These are phyloP conservation scores for Scaptomyza tumidula DNA, from an alignment of 2,888 invertebrate species.

Conservation along the genomic window DNA sequence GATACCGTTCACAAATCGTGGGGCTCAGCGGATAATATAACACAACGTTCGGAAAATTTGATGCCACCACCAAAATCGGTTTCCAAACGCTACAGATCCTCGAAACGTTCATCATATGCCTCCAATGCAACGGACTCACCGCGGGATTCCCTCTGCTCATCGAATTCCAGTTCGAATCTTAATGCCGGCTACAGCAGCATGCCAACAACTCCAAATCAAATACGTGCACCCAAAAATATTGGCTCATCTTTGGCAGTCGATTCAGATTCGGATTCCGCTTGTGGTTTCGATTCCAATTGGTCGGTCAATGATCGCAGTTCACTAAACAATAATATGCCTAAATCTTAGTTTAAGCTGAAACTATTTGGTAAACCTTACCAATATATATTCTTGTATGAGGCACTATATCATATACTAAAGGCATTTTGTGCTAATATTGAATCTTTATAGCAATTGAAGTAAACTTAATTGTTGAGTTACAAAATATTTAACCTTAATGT, in stretches of 20 bases:
- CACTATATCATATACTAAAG: background rate
- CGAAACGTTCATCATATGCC: slow-evolving; percentile 85
- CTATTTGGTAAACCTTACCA: background rate
- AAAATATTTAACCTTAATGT: too few relatives aligned
- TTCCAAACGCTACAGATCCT: slow-evolving; percentile 87
- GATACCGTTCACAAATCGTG: slow-evolving; percentile 93
- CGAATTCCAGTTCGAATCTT: slow-evolving; percentile 79
- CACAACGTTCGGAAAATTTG: slow-evolving; percentile 85
- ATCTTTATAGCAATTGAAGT: background rate
- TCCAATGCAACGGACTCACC: slow-evolving; percentile 78
- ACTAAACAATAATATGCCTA: slow-evolving; percentile 56
- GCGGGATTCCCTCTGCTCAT: slow-evolving; percentile 79
- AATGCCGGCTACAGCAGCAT: slow-evolving; percentile 86
- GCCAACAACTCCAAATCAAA: slow-evolving; percentile 89
- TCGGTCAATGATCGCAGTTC: slow-evolving; percentile 80
- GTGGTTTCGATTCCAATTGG: slow-evolving; percentile 93
- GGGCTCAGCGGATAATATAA: slow-evolving; percentile 95
- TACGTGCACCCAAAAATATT: slow-evolving; percentile 82
- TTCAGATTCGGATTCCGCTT: slow-evolving; percentile 94
- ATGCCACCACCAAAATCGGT: slow-evolving; percentile 92
- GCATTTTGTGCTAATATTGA: background rate
- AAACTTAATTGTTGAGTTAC: background rate
- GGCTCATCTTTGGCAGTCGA: slow-evolving; percentile 84
- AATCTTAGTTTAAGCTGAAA: slow-evolving; percentile 28
- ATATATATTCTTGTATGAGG: background rate